A percentile compares a stretch with the other conserved stretches of the same genome.
phyloP scores from a whole-genome alignment of 2,888 invertebrate genomes.

The Herminia tarsipennalis region DNA sequence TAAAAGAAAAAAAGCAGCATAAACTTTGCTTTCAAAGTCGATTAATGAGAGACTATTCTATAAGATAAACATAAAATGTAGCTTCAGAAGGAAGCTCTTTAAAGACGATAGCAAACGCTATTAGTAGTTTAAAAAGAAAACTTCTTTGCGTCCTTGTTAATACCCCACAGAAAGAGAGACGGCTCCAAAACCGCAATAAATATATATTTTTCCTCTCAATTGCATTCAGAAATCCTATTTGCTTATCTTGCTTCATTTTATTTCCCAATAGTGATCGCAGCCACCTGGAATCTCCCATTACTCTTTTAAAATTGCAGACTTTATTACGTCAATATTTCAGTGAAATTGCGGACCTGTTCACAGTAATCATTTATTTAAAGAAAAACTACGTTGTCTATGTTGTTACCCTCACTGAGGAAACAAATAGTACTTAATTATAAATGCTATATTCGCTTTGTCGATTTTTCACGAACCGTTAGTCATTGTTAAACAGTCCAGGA shows the following conservation, averaged over 20 bases:
- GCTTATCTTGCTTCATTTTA: constrained; percentile 64
- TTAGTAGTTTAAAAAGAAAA: neutral
- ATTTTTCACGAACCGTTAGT: too few relatives aligned
- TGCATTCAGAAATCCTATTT: constrained; percentile 44
- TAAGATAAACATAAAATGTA: too few relatives aligned
- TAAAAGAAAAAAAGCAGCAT: too few relatives aligned
- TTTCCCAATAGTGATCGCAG: constrained; percentile 71
- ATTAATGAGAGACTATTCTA: too few relatives aligned
- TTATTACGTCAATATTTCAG: constrained; percentile 72
- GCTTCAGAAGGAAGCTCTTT: too few relatives aligned
- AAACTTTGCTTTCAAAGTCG: too few relatives aligned
- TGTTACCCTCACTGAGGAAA: too few relatives aligned
- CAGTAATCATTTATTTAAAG: constrained; percentile 51
- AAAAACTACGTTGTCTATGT: constrained; percentile 10
- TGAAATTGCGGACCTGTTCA: constrained; percentile 61
- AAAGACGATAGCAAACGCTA: too few relatives aligned
- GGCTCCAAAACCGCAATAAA: neutral
- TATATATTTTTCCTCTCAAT: constrained; percentile 33
- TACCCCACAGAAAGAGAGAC: neutral
- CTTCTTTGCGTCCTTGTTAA: neutral
- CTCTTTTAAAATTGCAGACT: constrained; percentile 74
- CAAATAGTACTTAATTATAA: too few relatives aligned
- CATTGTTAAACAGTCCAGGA: too few relatives aligned
- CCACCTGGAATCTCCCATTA: constrained; percentile 72
- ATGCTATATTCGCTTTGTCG: too few relatives aligned